Base-by-base conservation (phyloP, 2,113 vertebrate genomes). In the Odontophorus gujanensis region DNA sequence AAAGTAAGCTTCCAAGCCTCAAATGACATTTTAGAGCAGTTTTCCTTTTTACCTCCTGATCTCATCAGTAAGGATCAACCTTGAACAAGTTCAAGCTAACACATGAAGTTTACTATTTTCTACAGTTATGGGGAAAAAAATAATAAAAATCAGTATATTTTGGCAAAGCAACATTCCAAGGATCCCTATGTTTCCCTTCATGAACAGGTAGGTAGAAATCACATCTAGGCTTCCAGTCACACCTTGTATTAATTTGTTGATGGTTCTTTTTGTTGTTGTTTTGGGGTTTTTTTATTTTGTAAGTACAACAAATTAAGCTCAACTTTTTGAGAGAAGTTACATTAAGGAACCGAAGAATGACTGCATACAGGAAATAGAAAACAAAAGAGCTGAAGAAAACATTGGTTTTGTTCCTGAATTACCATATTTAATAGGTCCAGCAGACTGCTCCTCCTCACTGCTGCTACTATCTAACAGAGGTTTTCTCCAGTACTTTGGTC, bases 401-500 rank as follows among this genome's bases (percentile, higher is more conserved):
- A n/a, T 0, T 15, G 1, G 1, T 71, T 81, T 77, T 40, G 67
- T 9, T 82, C 68, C 19, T 74, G 73, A 38, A 96, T 98, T 97
- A 99, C 98, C 98, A 5, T 97, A 97, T 94, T 97, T 98, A 81
- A 98, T 93, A 65, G 96, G 95, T 65, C 96, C 96, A 81, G 91
- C 22, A 13, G 94, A 89, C 32, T 97, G 97, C 3, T 96, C 92
- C 6, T 98, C 96, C 92, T 98, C 98, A 47, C 98, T 98, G 67
- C 98, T 96, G 84, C 97, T 98, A 90, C 97, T 98, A 8, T 97
- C 86, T 34, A 90, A 89, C 42, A 93, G 5, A 20, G 96, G 97
- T 88, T 98, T 98, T 47, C 95, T 97, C 59, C 95, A 96, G 2
- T 98, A 98, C 65, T 98, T 98, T 2, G 98, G 99, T 71, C 96